Conservation (phyloP, 2,113 vertebrate species). For the Psittacula cyanocephala region DNA sequence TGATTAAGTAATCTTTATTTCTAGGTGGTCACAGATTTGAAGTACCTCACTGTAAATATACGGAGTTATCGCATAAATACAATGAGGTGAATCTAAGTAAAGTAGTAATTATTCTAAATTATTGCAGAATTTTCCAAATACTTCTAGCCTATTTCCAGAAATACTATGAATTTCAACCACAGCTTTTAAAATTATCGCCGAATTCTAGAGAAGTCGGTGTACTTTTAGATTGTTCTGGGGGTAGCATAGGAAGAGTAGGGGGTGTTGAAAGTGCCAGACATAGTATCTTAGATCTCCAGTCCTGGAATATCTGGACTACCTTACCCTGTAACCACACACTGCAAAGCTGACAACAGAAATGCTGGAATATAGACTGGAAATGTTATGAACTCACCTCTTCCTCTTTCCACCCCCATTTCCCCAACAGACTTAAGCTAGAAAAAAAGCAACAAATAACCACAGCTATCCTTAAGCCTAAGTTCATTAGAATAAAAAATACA, state of each 20-base stretch:
- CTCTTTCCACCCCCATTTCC: conserved; percentile 67
- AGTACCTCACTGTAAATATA: neutral
- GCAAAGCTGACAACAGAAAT: conserved; percentile 49
- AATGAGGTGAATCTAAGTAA: neutral
- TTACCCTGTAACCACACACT: conserved; percentile 38
- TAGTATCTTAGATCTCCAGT: conserved; percentile 1
- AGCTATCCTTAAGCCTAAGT: neutral
- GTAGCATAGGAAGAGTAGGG: neutral
- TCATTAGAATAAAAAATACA: neutral
- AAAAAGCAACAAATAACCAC: conserved; percentile 41
- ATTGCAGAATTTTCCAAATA: neutral
- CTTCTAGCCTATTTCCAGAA: neutral
- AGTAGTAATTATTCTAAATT: neutral
- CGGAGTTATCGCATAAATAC: neutral
- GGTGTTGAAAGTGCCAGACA: neutral
- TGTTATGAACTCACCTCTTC: conserved; percentile 69
- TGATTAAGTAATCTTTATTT: neutral
- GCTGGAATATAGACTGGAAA: conserved; percentile 64
- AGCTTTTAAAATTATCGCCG: neutral
- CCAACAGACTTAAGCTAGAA: conserved; percentile 48
- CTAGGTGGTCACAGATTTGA: neutral
- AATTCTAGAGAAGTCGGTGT: neutral
- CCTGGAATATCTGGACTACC: conserved; percentile 52
- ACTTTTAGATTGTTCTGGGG: neutral
- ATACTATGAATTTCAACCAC: neutral